phyloP scores from a whole-genome alignment of 2,797 vertebrate genomes.

The Aeoliscus strigatus region DNA sequence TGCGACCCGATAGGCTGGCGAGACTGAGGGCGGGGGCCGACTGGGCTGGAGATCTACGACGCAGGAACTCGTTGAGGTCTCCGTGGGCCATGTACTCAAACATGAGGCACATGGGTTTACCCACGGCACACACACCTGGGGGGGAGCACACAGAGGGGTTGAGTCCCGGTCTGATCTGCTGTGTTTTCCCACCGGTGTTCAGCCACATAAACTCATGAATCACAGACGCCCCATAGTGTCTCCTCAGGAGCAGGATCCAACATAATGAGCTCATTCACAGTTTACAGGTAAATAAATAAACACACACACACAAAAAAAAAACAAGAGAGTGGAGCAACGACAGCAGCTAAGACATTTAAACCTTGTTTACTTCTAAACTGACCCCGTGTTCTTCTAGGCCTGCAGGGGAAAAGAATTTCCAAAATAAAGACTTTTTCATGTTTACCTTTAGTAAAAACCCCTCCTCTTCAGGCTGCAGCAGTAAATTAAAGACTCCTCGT shows the following conservation, averaged over 20 bases:
- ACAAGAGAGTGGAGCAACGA: constrained; percentile 4
- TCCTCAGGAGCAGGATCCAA: too few relatives aligned
- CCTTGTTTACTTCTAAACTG: constrained; percentile 2
- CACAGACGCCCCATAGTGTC: not conserved
- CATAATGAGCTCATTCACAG: constrained; percentile 31
- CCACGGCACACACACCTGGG: constrained; percentile 94
- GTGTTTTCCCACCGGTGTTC: not conserved
- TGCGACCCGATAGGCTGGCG: constrained; percentile 66
- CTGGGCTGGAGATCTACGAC: constrained; percentile 77
- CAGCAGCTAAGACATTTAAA: constrained; percentile 16
- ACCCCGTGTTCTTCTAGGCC: constrained; percentile 4
- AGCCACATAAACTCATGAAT: constrained; percentile 20
- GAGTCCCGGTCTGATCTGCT: not conserved
- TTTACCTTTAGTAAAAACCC: too few relatives aligned
- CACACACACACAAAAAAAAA: constrained; percentile 38
- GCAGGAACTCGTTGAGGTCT: constrained; percentile 93
- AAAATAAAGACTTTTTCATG: too few relatives aligned
- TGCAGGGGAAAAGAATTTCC: not conserved
- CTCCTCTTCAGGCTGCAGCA: too few relatives aligned
- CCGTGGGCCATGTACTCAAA: constrained; percentile 98
- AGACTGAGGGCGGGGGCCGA: constrained; percentile 72
- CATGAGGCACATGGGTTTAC: constrained; percentile 96
- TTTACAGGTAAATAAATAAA: constrained; percentile 23
- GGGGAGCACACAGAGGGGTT: not conserved
- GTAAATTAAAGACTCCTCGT: too few relatives aligned